These are phyloP conservation scores for Pluvianellus socialis DNA, from an alignment of 2,113 vertebrate species.

Conservation along the genomic window DNA sequence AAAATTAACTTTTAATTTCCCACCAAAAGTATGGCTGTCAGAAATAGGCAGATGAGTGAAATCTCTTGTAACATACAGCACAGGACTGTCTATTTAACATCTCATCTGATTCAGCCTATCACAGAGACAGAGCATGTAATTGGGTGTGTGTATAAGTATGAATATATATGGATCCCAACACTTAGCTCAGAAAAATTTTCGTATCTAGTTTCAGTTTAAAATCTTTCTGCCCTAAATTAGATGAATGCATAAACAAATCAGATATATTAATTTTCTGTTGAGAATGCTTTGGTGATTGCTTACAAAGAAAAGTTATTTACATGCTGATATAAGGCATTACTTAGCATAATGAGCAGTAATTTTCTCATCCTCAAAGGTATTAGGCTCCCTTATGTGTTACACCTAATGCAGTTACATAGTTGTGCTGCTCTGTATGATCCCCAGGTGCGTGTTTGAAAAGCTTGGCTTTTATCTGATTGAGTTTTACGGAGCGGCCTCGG, in stretches of 20 bases:
- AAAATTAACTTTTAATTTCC: conserved; percentile 76
- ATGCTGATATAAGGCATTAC: conserved; percentile 57
- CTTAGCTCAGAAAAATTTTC: conserved; percentile 22
- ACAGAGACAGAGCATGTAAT: conserved; percentile 9
- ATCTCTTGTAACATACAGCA: background rate
- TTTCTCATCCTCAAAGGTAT: conserved; percentile 37
- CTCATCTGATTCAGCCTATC: conserved; percentile 47
- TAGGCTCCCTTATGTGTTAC: background rate
- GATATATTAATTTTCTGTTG: conserved; percentile 64
- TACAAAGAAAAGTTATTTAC: conserved; percentile 65
- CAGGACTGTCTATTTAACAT: conserved; percentile 30
- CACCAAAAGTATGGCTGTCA: conserved; percentile 41
- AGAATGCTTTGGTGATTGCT: conserved; percentile 51
- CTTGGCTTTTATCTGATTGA: background rate
- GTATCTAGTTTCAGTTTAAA: conserved; percentile 29
- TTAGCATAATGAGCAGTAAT: conserved; percentile 61
- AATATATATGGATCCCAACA: conserved; percentile 17
- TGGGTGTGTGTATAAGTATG: background rate
- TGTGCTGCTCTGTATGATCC: background rate
- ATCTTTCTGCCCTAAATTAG: conserved; percentile 48
- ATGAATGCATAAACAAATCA: conserved; percentile 65
- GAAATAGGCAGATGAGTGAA: conserved; percentile 20
- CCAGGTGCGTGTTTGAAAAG: background rate
- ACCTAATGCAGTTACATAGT: background rate
- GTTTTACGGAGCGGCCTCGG: background rate